phyloP scores from a whole-genome alignment of 2,888 invertebrate genomes.

The Oligia fasciuncula region DNA sequence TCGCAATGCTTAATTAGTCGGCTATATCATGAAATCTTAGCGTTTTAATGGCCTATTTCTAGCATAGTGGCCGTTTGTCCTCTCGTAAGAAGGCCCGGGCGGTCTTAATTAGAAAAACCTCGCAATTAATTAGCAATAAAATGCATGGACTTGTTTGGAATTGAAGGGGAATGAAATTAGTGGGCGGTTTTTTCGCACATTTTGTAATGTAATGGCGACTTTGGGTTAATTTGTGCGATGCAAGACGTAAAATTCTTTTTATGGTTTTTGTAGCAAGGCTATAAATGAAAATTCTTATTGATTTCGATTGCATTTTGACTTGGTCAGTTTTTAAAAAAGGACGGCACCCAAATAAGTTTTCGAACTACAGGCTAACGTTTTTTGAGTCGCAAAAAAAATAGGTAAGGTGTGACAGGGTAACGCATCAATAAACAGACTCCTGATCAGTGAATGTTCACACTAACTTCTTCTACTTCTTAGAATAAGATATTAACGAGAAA shows the following conservation, averaged over 20 bases:
- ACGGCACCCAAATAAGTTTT: neutral
- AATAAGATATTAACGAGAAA: neutral
- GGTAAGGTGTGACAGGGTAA: too few relatives aligned
- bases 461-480: neutral
- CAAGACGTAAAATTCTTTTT: neutral
- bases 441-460: neutral
- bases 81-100: conserved; percentile 42
- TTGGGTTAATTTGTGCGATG: neutral
- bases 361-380: neutral
- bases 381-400: neutral
- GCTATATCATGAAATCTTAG: conserved; percentile 57
- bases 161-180: conserved; percentile 25
- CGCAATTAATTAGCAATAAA: conserved; percentile 61
- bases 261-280: neutral
- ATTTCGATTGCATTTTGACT: neutral
- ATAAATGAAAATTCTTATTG: neutral
- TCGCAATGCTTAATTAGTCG: conserved; percentile 56
- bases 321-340: neutral
- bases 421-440: neutral
- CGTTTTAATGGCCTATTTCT: conserved; percentile 60
- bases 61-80: conserved; percentile 50
- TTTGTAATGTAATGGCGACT: neutral
- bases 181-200: conserved; percentile 5
- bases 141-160: conserved; percentile 39
- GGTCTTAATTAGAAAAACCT: conserved; percentile 64